Conservation (phyloP, 2,888 invertebrate species). For the Tenthredo mesomela region DNA sequence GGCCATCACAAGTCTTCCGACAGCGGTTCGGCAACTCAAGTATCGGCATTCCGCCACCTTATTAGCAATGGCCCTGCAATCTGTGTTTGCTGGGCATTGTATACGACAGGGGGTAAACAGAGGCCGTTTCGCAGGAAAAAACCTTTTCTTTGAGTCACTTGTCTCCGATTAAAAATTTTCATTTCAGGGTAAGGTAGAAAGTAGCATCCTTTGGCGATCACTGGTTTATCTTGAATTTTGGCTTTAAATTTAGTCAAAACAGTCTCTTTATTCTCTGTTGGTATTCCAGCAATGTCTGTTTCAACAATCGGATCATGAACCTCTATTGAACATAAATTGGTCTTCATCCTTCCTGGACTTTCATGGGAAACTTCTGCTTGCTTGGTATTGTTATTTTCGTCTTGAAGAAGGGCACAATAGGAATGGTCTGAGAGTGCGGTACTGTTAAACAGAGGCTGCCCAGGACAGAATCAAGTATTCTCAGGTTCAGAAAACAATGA, state of each 20-base stretch:
- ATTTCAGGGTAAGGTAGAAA: slow-evolving; percentile 30
- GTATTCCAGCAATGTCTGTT: background rate
- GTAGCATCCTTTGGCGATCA: slow-evolving; percentile 22
- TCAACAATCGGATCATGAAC: too few relatives aligned
- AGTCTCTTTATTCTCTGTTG: background rate
- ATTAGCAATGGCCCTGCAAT: too few relatives aligned
- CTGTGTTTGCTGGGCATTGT: too few relatives aligned
- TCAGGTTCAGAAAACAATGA: background rate
- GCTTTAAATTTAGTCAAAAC: background rate
- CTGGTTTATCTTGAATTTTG: background rate
- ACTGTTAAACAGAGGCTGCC: slow-evolving; percentile 21
- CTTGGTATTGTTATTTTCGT: slow-evolving; percentile 3
- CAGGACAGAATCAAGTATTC: background rate
- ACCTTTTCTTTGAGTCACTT: slow-evolving; percentile 11
- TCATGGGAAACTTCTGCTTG: background rate
- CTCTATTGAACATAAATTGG: too few relatives aligned
- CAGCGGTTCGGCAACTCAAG: too few relatives aligned
- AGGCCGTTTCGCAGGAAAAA: slow-evolving; percentile 29
- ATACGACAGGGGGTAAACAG: background rate
- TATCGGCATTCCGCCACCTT: too few relatives aligned
- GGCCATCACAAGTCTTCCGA: too few relatives aligned
- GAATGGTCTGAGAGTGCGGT: slow-evolving; percentile 29
- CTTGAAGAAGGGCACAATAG: background rate
- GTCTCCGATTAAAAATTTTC: slow-evolving; percentile 9
- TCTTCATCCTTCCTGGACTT: background rate